These are phyloP conservation scores for Polydrusus cervinus DNA, from an alignment of 2,888 invertebrate species.

Conservation along the genomic window DNA sequence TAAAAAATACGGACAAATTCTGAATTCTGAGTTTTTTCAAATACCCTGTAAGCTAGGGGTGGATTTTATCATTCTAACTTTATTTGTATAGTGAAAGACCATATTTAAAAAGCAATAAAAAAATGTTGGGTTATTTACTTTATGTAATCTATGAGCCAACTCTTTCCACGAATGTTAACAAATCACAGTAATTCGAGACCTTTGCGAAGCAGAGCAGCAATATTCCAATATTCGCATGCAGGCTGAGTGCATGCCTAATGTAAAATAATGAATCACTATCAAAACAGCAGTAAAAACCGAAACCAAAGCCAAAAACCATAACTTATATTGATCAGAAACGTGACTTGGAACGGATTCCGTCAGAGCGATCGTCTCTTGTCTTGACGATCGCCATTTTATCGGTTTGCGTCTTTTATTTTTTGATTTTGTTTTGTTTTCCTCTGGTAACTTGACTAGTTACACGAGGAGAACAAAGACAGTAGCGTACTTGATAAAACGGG, in stretches of 20 bases:
- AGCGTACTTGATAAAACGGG: background rate
- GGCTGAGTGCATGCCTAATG: constrained; percentile 54
- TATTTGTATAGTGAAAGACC: no score
- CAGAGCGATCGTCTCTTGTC: constrained; percentile 53
- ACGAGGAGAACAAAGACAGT: constrained; percentile 26
- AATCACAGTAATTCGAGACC: constrained; percentile 45
- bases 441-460: constrained; percentile 32
- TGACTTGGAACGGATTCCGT: constrained; percentile 54
- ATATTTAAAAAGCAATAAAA: no score
- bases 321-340: constrained; percentile 57
- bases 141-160: constrained; percentile 33
- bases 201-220: constrained; percentile 35
- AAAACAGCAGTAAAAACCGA: constrained; percentile 55
- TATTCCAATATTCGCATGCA: constrained; percentile 47
- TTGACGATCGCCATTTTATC: constrained; percentile 55
- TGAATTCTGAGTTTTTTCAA: no score
- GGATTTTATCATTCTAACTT: no score
- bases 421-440: constrained; percentile 35
- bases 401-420: constrained; percentile 44
- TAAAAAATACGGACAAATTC: no score
- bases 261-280: constrained; percentile 55
- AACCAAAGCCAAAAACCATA: constrained; percentile 54
- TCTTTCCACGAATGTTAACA: constrained; percentile 42
- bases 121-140: no score
- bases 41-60: no score